Percentiles rank a stretch among this genome's conserved stretches.
phyloP scores from a whole-genome alignment of 2,888 invertebrate species.

The Drosophila colorata region DNA sequence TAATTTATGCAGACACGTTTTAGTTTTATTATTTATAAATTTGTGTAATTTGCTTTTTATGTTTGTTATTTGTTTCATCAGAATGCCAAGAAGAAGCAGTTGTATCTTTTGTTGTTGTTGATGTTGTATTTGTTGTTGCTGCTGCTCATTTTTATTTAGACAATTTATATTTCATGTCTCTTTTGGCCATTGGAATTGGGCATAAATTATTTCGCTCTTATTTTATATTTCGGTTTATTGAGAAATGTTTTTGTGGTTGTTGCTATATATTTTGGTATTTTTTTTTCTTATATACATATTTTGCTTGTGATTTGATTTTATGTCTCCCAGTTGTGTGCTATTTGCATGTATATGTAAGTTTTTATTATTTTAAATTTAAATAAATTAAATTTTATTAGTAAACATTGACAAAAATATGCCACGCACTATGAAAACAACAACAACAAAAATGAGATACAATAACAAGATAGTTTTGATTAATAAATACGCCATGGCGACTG shows the following conservation, averaged over 20 bases:
- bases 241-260: constrained; percentile 39
- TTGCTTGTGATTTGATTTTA: constrained; percentile 48
- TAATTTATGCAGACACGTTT: constrained; percentile 85
- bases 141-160: constrained; percentile 30
- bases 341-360: constrained; percentile 35
- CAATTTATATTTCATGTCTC: constrained; percentile 66
- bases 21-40: constrained; percentile 83
- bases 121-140: constrained; percentile 37
- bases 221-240: constrained; percentile 60
- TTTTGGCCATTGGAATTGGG: constrained; percentile 65
- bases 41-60: constrained; percentile 70
- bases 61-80: constrained; percentile 63
- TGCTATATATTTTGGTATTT: constrained; percentile 34
- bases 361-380: constrained; percentile 75
- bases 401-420: constrained; percentile 76
- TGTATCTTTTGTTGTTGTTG: constrained; percentile 42
- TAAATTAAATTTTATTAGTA: constrained; percentile 80
- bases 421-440: constrained; percentile 55
- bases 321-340: constrained; percentile 37
- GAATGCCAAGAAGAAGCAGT: constrained; percentile 34
- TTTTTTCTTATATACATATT: constrained; percentile 32
- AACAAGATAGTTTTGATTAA: constrained; percentile 78
- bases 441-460: constrained; percentile 40
- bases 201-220: constrained; percentile 73
- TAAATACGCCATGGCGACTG: constrained; percentile 53